These are phyloP conservation scores for Ormyrus thymus DNA, from an alignment of 2,888 invertebrate species.

Conservation along the genomic window DNA sequence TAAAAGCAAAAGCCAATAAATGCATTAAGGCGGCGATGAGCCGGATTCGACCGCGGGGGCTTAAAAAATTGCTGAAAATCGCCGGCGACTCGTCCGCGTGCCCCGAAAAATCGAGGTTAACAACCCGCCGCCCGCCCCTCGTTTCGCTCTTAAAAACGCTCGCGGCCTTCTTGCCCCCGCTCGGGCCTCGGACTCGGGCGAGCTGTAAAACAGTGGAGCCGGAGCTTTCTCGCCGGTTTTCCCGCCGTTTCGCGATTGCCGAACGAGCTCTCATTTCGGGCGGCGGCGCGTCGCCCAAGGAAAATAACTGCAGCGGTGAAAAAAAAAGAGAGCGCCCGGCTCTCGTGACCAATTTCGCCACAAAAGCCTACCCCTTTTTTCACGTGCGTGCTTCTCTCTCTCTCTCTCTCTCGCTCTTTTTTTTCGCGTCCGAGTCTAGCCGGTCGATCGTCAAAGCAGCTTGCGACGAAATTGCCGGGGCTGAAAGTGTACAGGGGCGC, in stretches of 20 bases:
- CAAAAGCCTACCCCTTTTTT: neutral
- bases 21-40: too few relatives aligned
- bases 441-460: constrained; percentile 10
- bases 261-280: constrained; percentile 24
- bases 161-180: neutral
- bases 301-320: constrained; percentile 10
- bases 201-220: constrained; percentile 12
- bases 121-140: neutral
- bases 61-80: constrained; percentile 29
- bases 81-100: neutral
- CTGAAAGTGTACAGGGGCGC: neutral
- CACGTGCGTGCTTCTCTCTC: neutral
- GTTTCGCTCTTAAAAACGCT: constrained; percentile 11
- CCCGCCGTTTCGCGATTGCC: constrained; percentile 5
- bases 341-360: constrained; percentile 26
- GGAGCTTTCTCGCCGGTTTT: constrained; percentile 7
- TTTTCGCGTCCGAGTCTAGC: neutral
- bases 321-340: neutral
- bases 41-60: neutral
- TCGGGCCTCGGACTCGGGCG: neutral
- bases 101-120: constrained; percentile 14
- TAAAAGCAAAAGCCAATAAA: too few relatives aligned
- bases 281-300: neutral
- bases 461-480: neutral
- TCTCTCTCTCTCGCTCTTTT: constrained; percentile 9